phyloP scores from a whole-genome alignment of 64 coral and sea anemone species.

The Montipora foliosa region DNA sequence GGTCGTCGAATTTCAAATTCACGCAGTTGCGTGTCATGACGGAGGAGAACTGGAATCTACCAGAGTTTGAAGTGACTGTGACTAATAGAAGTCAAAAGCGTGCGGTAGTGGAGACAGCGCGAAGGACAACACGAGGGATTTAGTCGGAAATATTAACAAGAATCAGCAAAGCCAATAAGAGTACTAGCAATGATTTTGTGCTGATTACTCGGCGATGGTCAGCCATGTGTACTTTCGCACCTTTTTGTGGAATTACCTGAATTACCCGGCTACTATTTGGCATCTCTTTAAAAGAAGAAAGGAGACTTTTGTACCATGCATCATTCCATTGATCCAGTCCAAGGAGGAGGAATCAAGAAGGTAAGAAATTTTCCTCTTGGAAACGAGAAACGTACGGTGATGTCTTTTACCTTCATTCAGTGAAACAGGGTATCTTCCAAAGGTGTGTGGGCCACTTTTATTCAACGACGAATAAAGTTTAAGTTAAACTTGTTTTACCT shows the following conservation, averaged over 20 bases:
- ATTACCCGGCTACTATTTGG: neutral
- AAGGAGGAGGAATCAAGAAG: no score
- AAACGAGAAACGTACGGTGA: neutral
- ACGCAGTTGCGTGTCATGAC: no score
- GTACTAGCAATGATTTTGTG: neutral
- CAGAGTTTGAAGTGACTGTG: neutral
- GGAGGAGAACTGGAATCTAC: no score
- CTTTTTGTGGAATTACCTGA: neutral
- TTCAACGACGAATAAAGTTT: neutral
- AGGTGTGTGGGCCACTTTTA: neutral
- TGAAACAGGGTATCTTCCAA: conserved; percentile 8
- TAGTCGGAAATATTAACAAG: neutral
- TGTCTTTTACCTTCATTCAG: neutral
- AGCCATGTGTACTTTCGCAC: neutral
- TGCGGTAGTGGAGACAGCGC: neutral
- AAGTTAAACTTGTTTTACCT: neutral
- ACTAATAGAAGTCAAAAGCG: neutral
- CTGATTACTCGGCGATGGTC: neutral
- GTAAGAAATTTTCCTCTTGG: no score
- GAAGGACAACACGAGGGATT: neutral
- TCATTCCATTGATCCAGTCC: neutral
- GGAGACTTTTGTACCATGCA: neutral
- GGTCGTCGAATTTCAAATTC: no score
- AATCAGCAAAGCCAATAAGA: conserved; percentile 8
- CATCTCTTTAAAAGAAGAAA: neutral